Conservation (phyloP, 2,797 vertebrate species). For the Betta splendens region DNA sequence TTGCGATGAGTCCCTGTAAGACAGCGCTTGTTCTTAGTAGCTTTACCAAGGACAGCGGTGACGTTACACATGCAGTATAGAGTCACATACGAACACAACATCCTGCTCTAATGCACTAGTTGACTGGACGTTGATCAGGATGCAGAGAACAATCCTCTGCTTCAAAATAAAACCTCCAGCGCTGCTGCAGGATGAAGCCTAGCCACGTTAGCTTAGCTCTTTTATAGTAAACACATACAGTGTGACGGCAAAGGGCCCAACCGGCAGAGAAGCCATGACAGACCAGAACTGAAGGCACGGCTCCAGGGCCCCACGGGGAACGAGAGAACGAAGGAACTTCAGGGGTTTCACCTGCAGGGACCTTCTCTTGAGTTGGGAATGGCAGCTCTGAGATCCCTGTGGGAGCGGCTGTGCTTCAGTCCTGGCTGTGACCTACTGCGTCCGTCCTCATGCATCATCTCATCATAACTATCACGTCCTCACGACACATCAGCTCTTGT, state of each 20-base stretch:
- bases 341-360: constrained; percentile 50
- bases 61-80: no score
- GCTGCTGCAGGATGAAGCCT: constrained; percentile 1
- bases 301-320: constrained; percentile 36
- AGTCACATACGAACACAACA: background rate
- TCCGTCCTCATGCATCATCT: constrained; percentile 20
- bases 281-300: constrained; percentile 31
- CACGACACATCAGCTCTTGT: constrained; percentile 45
- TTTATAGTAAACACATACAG: constrained; percentile 4
- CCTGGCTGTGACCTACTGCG: constrained; percentile 15
- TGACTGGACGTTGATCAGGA: constrained; percentile 6
- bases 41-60: background rate
- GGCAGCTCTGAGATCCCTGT: constrained; percentile 33
- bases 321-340: constrained; percentile 57
- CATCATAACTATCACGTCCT: no score
- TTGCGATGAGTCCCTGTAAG: background rate
- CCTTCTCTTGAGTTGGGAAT: constrained; percentile 39
- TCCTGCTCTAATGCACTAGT: background rate
- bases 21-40: background rate
- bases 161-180: constrained; percentile 15
- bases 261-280: constrained; percentile 22
- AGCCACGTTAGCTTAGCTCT: background rate
- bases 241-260: constrained; percentile 1
- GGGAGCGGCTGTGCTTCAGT: constrained; percentile 27
- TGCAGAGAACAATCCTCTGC: constrained; percentile 20